Percentiles rank a stretch among this genome's conserved stretches.
Evolutionary conservation across 2,888 invertebrate genomes (phyloP).

Genomic region (Macrophya annulata): DNA sequence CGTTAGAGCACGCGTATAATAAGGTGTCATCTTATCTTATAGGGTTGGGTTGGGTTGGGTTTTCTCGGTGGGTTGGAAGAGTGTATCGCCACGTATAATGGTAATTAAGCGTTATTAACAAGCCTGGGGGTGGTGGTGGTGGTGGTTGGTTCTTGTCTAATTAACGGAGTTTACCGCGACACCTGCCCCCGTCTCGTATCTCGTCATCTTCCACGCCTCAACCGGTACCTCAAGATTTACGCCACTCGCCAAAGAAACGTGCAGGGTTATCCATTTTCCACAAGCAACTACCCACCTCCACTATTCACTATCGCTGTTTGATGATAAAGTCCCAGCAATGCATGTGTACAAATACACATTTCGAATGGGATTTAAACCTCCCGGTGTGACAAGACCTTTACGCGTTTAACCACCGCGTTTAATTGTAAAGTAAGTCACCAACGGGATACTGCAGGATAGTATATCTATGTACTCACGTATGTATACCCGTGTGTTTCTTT

Average conservation of each 20-base stretch:
- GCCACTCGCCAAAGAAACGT: constrained; percentile 60
- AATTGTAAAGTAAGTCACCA: background rate
- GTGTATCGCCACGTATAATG: constrained; percentile 80
- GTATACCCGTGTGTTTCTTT: constrained; percentile 16
- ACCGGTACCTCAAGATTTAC: constrained; percentile 78
- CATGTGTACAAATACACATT: background rate
- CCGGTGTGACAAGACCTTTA: background rate
- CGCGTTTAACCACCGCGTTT: constrained; percentile 20
- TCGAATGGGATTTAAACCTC: background rate
- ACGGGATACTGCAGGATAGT: background rate
- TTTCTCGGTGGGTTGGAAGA: constrained; percentile 73
- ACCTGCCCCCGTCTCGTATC: constrained; percentile 78
- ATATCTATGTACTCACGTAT: background rate
- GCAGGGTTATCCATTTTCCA: constrained; percentile 54
- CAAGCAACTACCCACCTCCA: background rate
- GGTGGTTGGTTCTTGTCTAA: constrained; percentile 80
- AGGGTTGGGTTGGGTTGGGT: constrained; percentile 71
- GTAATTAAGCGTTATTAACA: constrained; percentile 80
- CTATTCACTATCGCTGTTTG: background rate
- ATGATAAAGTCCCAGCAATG: background rate
- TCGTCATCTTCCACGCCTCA: constrained; percentile 76
- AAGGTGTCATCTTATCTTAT: constrained; percentile 80
- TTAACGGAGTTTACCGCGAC: constrained; percentile 80
- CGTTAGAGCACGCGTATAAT: constrained; percentile 71
- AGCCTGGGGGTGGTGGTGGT: constrained; percentile 73